These are phyloP conservation scores for Phenganax subtilis DNA, from an alignment of 92 coral and sea anemone species.

Conservation along the genomic window DNA sequence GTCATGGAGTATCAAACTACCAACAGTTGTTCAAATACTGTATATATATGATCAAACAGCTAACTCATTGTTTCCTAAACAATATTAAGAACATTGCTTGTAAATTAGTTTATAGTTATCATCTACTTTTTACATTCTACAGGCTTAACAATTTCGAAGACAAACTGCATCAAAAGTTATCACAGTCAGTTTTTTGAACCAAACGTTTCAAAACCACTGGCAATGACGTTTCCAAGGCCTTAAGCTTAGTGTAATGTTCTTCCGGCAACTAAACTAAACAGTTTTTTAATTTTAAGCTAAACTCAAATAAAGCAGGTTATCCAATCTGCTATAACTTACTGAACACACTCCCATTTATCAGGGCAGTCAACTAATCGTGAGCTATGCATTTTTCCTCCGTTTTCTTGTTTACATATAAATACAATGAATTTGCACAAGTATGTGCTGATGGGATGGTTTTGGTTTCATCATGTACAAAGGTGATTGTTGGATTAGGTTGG, in stretches of 20 bases:
- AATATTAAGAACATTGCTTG: no score
- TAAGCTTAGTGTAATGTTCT: no score
- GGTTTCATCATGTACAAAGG: slow-evolving; percentile 55
- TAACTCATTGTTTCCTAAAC: no score
- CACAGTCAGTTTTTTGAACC: not conserved
- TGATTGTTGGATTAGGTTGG: slow-evolving; percentile 49
- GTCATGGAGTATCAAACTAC: no score
- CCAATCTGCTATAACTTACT: slow-evolving; percentile 10
- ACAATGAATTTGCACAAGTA: slow-evolving; percentile 51
- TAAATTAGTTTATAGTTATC: not conserved
- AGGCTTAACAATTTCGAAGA: not conserved
- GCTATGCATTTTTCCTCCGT: slow-evolving; percentile 33
- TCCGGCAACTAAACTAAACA: no score
- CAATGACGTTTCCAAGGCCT: no score
- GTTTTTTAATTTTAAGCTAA: no score
- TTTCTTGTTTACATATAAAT: slow-evolving; percentile 48
- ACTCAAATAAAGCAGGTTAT: not conserved
- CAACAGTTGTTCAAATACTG: no score
- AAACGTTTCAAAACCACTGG: not conserved
- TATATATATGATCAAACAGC: no score
- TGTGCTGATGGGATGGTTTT: slow-evolving; percentile 52
- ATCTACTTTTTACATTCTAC: not conserved
- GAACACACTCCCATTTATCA: slow-evolving; percentile 56
- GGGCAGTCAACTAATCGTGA: slow-evolving; percentile 42
- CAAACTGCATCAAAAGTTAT: not conserved